Conservation (phyloP, 2,113 vertebrate genomes). For the Phylloscopus trochiloides region DNA sequence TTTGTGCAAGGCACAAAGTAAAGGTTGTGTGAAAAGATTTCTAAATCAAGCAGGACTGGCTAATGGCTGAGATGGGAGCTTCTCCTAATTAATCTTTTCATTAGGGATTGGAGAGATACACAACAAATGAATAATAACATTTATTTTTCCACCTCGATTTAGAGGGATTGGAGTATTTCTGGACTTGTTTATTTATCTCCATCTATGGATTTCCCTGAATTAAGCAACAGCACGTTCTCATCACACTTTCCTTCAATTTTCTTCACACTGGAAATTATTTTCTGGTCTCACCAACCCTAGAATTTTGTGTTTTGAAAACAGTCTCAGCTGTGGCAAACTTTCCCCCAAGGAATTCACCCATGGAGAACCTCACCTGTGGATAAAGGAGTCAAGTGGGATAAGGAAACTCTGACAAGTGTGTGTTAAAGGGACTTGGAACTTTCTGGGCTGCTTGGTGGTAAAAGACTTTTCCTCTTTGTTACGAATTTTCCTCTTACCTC, state of each 20-base stretch:
- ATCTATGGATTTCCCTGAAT: neutral
- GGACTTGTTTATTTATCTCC: neutral
- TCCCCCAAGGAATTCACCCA: neutral
- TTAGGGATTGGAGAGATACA: neutral
- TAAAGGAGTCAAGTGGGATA: fast-evolving
- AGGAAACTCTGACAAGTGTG: neutral
- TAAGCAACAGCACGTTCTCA: neutral
- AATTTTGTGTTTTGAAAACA: neutral
- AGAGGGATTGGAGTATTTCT: neutral
- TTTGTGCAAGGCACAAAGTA: neutral
- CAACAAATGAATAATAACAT: neutral
- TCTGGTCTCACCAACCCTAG: neutral
- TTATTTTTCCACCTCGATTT: neutral
- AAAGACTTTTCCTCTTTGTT: neutral
- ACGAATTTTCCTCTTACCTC: fast-evolving
- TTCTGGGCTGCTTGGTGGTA: neutral
- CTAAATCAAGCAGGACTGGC: neutral
- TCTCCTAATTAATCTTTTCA: neutral
- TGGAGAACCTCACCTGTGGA: fast-evolving
- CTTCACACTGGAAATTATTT: neutral
- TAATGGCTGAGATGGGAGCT: neutral
- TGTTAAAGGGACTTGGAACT: neutral
- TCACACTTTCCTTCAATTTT: neutral
- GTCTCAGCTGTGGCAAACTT: neutral
- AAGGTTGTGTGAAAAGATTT: neutral